Evolutionary conservation across 2,888 invertebrate genomes (phyloP).

Genomic region (Nomada lathburiana): DNA sequence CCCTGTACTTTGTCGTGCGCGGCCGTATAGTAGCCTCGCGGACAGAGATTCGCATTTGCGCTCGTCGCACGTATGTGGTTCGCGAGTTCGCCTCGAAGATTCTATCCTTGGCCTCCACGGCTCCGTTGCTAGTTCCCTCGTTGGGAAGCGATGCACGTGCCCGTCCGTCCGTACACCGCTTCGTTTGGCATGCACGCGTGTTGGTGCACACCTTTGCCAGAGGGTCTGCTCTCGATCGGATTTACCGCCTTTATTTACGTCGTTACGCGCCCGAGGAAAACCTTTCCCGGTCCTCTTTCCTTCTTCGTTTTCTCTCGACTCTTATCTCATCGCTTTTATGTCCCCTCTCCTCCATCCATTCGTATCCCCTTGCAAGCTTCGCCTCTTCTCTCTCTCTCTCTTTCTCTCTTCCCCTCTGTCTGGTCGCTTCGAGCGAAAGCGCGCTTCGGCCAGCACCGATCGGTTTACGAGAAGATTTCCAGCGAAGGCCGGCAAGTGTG

Average conservation of each 20-base stretch:
- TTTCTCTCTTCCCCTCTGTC: background rate
- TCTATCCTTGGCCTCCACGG: constrained; percentile 68
- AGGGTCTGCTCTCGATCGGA: constrained; percentile 47
- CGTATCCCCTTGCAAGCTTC: background rate
- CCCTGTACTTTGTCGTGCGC: constrained; percentile 44
- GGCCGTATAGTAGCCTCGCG: constrained; percentile 13
- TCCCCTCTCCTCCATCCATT: background rate
- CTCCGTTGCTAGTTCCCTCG: constrained; percentile 33
- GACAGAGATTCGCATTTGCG: constrained; percentile 47
- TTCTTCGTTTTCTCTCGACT: background rate
- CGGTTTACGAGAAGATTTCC: constrained; percentile 34
- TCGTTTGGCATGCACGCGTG: constrained; percentile 48
- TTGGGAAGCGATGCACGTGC: constrained; percentile 43
- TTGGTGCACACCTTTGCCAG: constrained; percentile 25
- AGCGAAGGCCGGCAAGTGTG: background rate
- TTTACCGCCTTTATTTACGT: constrained; percentile 57
- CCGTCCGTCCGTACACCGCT: constrained; percentile 42
- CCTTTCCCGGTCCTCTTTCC: background rate
- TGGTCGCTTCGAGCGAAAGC: constrained; percentile 1
- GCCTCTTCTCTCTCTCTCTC: background rate
- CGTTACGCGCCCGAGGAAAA: constrained; percentile 49
- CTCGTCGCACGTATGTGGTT: constrained; percentile 38
- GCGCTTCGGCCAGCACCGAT: constrained; percentile 1
- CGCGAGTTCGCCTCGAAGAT: constrained; percentile 68
- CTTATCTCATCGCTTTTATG: background rate